Percentiles rank a stretch among this genome's conserved stretches.
Evolutionary conservation across 2,113 vertebrate species (phyloP).

Genomic region (Melanerpes aurifrons): DNA sequence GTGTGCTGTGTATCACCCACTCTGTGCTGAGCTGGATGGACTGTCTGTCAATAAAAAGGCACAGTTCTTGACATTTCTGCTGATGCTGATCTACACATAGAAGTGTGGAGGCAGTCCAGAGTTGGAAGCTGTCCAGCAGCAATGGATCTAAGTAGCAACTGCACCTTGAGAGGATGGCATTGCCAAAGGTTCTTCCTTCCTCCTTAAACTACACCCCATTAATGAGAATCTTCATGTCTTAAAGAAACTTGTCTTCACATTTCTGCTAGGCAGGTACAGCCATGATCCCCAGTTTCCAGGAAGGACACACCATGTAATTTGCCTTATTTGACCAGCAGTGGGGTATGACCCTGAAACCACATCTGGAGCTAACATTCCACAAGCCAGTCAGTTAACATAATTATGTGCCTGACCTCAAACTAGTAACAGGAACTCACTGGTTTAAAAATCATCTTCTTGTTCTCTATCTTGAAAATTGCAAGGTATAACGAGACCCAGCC

Average conservation of each 20-base stretch:
- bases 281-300: not conserved
- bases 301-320: not conserved
- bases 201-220: not conserved
- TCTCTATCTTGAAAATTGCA: not conserved
- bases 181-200: not conserved
- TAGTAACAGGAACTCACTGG: not conserved
- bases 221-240: not conserved
- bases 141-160: not conserved
- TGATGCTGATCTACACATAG: not conserved
- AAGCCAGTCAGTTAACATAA: not conserved
- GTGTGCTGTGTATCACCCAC: not conserved
- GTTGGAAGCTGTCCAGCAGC: not conserved
- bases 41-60: not conserved
- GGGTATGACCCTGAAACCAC: not conserved
- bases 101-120: not conserved
- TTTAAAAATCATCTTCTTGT: slow-evolving; percentile 23
- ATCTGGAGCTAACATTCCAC: not conserved
- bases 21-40: not conserved
- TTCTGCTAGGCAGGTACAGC: not conserved
- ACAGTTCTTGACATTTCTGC: not conserved
- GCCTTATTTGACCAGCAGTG: not conserved
- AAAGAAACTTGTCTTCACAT: not conserved
- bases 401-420: slow-evolving; percentile 1
- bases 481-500: not conserved
- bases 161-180: not conserved